These are phyloP conservation scores for Syrmaticus mikado DNA, from an alignment of 2,113 vertebrate species.

Conservation along the genomic window DNA sequence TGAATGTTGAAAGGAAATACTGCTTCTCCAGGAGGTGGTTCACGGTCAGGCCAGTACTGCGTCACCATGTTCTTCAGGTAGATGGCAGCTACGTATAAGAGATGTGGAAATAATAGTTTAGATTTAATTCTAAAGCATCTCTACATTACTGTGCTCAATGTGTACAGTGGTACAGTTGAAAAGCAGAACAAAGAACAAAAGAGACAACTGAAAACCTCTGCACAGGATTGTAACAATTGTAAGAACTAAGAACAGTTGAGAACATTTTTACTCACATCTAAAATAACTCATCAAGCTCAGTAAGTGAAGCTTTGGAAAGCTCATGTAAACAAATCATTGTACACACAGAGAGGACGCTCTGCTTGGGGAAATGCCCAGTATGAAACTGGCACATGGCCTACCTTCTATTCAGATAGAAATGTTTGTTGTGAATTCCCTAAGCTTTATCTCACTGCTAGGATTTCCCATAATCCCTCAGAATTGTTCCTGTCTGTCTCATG, in stretches of 20 bases:
- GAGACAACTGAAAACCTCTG: background rate
- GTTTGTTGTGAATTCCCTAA: constrained; percentile 50
- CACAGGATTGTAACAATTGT: background rate
- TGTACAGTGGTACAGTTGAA: background rate
- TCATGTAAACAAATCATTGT: background rate
- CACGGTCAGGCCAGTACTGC: constrained; percentile 97
- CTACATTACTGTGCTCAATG: background rate
- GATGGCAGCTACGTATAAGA: constrained; percentile 86
- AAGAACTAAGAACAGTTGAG: background rate
- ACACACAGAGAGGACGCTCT: background rate
- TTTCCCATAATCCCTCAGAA: constrained; percentile 45
- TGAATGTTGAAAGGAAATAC: constrained; percentile 97
- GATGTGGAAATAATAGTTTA: background rate
- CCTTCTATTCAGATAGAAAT: constrained; percentile 45
- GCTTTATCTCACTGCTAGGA: constrained; percentile 52
- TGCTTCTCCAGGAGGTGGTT: constrained; percentile 88
- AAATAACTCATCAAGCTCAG: background rate
- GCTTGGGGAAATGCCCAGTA: constrained; percentile 47
- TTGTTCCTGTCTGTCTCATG: constrained; percentile 31
- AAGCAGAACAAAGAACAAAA: background rate
- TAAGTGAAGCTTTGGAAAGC: constrained; percentile 1
- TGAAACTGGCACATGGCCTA: background rate
- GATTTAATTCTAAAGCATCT: background rate
- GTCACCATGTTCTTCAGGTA: constrained; percentile 99
- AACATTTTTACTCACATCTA: background rate